These are phyloP conservation scores for Allacma fusca DNA, from an alignment of 2,888 invertebrate species.

Conservation along the genomic window DNA sequence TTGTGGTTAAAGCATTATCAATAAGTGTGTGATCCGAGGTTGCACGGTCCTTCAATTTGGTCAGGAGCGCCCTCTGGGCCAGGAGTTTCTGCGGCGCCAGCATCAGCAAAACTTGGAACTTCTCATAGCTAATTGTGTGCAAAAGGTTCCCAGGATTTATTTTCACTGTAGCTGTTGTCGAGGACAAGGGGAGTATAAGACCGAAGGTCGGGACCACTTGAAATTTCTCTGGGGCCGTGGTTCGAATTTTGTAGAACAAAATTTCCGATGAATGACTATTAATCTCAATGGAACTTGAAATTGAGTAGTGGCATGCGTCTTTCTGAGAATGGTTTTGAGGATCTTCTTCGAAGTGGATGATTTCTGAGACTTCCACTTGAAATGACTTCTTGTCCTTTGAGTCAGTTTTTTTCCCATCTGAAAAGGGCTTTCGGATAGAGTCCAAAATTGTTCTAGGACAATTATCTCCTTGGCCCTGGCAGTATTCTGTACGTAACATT, in stretches of 20 bases:
- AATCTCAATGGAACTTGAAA: not conserved
- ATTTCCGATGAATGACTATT: not conserved
- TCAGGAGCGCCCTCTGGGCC: not conserved
- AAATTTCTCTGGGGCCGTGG: constrained; percentile 27
- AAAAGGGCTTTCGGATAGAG: no score
- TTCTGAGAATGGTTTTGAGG: not conserved
- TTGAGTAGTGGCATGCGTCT: not conserved
- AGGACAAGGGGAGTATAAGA: not conserved
- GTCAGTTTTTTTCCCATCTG: no score
- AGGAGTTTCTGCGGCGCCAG: not conserved
- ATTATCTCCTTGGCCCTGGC: no score
- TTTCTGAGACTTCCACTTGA: not conserved
- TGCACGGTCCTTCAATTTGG: not conserved
- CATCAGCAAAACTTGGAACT: constrained; percentile 30
- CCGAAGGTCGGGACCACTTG: constrained; percentile 17
- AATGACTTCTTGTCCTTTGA: no score
- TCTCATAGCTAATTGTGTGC: not conserved
- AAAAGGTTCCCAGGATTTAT: not conserved
- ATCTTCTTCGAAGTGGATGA: not conserved
- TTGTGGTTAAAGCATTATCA: not conserved
- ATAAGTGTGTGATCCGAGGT: not conserved
- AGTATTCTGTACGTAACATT: no score
- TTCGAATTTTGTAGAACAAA: constrained; percentile 23
- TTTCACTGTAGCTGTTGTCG: not conserved
- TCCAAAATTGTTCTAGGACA: no score